Percentiles rank a stretch among this genome's conserved stretches.
Conservation (phyloP, 2,888 invertebrate species). For the Taenaris catops region DNA sequence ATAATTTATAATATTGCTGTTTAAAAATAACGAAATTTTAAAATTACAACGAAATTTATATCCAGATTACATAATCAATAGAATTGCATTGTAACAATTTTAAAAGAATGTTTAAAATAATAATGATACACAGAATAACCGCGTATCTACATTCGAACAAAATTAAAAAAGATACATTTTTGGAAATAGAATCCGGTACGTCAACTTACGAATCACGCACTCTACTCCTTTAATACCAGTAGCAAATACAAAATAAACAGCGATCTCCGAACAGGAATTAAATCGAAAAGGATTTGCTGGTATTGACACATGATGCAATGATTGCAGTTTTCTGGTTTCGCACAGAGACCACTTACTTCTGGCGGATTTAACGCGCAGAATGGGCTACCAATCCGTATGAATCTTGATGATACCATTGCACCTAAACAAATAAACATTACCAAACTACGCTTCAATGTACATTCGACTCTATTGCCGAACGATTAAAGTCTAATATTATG, state of each 20-base stretch:
- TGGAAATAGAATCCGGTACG: too few species aligned
- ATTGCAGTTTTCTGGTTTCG: constrained; percentile 38
- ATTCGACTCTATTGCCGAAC: constrained; percentile 12
- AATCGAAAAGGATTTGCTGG: constrained; percentile 14
- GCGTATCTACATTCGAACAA: too few species aligned
- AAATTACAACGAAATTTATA: too few species aligned
- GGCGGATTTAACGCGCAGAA: constrained; percentile 40
- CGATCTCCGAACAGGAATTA: constrained; percentile 10
- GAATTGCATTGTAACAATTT: too few species aligned
- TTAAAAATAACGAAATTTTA: too few species aligned
- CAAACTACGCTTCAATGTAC: constrained; percentile 5
- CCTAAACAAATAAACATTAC: constrained; percentile 50
- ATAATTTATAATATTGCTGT: too few species aligned
- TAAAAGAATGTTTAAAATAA: too few species aligned
- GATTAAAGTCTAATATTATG: constrained; percentile 17
- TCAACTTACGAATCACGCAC: too few species aligned
- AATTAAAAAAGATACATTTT: too few species aligned
- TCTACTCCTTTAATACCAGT: constrained; percentile 8
- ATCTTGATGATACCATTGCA: constrained; percentile 46
- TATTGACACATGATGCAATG: constrained; percentile 18
- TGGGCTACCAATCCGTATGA: constrained; percentile 31
- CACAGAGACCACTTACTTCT: constrained; percentile 35
- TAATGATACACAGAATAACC: too few species aligned
- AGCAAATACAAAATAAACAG: constrained; percentile 10
- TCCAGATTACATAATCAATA: too few species aligned